phyloP scores from a whole-genome alignment of 2,888 invertebrate genomes.

The Cheilosia impressa region DNA sequence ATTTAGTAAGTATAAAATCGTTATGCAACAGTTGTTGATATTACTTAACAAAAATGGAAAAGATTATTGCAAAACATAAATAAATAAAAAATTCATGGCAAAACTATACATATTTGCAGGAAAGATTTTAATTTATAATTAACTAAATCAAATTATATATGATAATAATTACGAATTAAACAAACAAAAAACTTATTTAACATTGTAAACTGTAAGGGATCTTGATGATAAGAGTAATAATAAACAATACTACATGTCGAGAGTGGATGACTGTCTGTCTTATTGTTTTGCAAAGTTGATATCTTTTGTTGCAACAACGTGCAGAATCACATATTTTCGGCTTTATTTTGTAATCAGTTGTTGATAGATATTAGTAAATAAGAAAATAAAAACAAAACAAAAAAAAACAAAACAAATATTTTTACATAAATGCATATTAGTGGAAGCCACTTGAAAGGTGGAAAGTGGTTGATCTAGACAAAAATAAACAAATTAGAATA shows the following conservation, averaged over 20 bases:
- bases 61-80: no score
- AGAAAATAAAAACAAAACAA: constrained; percentile 6
- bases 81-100: neutral
- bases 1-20: constrained; percentile 7
- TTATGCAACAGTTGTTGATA: neutral
- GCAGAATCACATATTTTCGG: neutral
- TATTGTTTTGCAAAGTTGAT: constrained; percentile 49
- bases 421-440: constrained; percentile 51
- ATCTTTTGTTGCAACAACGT: constrained; percentile 45
- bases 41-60: neutral
- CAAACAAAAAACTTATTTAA: neutral
- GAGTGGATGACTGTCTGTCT: constrained; percentile 53
- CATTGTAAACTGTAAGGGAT: neutral
- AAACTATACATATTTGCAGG: constrained; percentile 4
- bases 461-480: constrained; percentile 34
- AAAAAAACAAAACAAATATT: constrained; percentile 42
- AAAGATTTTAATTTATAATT: neutral
- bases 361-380: constrained; percentile 47
- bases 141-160: no score
- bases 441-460: constrained; percentile 3
- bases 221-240: constrained; percentile 17
- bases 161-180: neutral
- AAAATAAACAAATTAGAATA: constrained; percentile 14
- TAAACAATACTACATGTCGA: constrained; percentile 50
- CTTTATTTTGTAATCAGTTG: constrained; percentile 41